Conservation (phyloP, 2,888 invertebrate species). For the Agrotis puta region DNA sequence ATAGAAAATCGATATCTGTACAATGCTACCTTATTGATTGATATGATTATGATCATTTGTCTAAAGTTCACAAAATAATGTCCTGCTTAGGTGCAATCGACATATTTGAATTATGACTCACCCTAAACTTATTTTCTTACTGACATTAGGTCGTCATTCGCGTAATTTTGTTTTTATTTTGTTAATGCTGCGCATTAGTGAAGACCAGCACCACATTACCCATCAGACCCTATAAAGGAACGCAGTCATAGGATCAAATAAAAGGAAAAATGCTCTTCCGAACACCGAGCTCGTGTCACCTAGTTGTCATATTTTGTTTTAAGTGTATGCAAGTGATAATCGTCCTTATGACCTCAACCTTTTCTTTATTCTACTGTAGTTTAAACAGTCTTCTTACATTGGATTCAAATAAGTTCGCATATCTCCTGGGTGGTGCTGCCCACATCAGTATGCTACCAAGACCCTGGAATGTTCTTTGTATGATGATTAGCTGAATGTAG, state of each 20-base stretch:
- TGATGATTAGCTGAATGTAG: conserved; percentile 55
- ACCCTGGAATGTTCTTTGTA: conserved; percentile 56
- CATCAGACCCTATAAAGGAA: neutral
- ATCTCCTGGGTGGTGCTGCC: conserved; percentile 15
- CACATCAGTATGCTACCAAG: conserved; percentile 45
- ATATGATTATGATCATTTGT: too few relatives aligned
- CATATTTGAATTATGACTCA: too few relatives aligned
- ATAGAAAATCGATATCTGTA: neutral
- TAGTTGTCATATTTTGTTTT: neutral
- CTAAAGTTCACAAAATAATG: too few relatives aligned
- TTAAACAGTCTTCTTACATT: neutral
- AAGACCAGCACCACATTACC: neutral
- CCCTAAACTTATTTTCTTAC: too few relatives aligned
- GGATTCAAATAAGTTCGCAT: conserved; percentile 34
- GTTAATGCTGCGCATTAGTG: neutral
- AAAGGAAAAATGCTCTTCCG: neutral
- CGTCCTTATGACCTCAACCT: too few relatives aligned
- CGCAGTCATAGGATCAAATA: neutral
- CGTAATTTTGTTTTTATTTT: too few relatives aligned
- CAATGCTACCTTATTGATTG: too few relatives aligned
- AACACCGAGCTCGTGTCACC: neutral
- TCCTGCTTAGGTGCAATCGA: too few relatives aligned
- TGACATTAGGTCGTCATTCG: too few relatives aligned
- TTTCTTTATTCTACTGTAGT: neutral
- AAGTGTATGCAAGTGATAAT: neutral